These are phyloP conservation scores for Gymnocypris eckloni DNA, from an alignment of 2,797 vertebrate species.

Conservation along the genomic window DNA sequence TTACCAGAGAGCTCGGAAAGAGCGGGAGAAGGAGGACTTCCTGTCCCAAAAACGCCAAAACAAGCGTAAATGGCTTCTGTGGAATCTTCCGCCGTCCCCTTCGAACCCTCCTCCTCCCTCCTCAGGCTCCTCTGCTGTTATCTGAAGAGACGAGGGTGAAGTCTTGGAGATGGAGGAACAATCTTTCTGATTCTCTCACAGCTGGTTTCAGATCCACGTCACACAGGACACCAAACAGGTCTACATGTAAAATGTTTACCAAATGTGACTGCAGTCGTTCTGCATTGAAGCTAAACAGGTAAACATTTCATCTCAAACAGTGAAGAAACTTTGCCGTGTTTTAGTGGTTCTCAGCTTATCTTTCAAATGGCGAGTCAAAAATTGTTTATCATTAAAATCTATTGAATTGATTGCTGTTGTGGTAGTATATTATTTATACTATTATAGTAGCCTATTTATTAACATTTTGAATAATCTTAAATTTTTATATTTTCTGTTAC, in stretches of 20 bases:
- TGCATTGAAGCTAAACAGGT: not conserved
- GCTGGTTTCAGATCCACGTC: not conserved
- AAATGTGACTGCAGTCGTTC: not conserved
- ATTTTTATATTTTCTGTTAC: not conserved
- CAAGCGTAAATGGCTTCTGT: constrained; percentile 76
- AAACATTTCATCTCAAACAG: not conserved
- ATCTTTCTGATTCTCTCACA: not conserved
- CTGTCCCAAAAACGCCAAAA: constrained; percentile 72
- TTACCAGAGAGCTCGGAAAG: constrained; percentile 74
- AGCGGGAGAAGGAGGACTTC: constrained; percentile 74
- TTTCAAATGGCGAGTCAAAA: not conserved
- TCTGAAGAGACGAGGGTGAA: constrained; percentile 10
- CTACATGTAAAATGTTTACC: constrained; percentile 10
- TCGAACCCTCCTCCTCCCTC: constrained; percentile 35
- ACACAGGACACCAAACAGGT: not conserved
- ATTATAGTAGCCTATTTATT: not conserved
- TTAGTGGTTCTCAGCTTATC: not conserved
- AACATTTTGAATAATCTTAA: not conserved
- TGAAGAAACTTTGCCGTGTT: not conserved
- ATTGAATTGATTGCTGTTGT: not conserved
- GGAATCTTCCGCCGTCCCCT: constrained; percentile 64
- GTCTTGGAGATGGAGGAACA: not conserved
- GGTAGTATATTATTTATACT: not conserved
- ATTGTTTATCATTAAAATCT: not conserved
- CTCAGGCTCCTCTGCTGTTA: constrained; percentile 28